phyloP scores from a whole-genome alignment of 2,888 invertebrate genomes.

The Stenoptilia bipunctidactyla region DNA sequence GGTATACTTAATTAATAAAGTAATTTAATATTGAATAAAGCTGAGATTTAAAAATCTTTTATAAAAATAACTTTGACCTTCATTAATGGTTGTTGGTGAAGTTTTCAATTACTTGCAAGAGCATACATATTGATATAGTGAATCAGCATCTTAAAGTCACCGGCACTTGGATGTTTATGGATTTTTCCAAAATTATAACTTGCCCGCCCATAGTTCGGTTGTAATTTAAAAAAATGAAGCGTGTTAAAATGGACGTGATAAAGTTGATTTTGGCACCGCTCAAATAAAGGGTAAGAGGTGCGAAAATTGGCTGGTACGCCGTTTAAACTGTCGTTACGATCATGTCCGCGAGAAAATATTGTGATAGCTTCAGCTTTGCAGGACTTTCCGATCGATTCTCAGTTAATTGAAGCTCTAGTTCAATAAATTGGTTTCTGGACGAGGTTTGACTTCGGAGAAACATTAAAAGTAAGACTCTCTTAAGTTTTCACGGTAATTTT shows the following conservation, averaged over 20 bases:
- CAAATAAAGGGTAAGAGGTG: constrained; percentile 60
- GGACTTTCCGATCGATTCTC: constrained; percentile 8
- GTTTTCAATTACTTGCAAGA: too few relatives aligned
- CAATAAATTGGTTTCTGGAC: not conserved
- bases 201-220: constrained; percentile 38
- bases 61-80: too few relatives aligned
- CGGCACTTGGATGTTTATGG: constrained; percentile 12
- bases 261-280: constrained; percentile 64
- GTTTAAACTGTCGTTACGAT: constrained; percentile 65
- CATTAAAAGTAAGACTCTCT: too few relatives aligned
- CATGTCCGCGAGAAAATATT: constrained; percentile 55
- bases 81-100: too few relatives aligned
- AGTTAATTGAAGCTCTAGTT: not conserved
- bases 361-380: constrained; percentile 30
- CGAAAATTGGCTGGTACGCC: constrained; percentile 55
- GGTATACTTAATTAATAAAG: too few relatives aligned
- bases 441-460: too few relatives aligned
- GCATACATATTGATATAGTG: too few relatives aligned
- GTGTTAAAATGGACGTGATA: constrained; percentile 39
- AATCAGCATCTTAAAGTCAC: too few relatives aligned
- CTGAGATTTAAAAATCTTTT: too few relatives aligned
- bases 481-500: too few relatives aligned
- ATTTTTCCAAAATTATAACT: constrained; percentile 44
- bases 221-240: constrained; percentile 48
- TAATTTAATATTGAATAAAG: too few relatives aligned